Base-by-base conservation (phyloP, 2,888 invertebrate genomes). In the Patella caerulea region DNA sequence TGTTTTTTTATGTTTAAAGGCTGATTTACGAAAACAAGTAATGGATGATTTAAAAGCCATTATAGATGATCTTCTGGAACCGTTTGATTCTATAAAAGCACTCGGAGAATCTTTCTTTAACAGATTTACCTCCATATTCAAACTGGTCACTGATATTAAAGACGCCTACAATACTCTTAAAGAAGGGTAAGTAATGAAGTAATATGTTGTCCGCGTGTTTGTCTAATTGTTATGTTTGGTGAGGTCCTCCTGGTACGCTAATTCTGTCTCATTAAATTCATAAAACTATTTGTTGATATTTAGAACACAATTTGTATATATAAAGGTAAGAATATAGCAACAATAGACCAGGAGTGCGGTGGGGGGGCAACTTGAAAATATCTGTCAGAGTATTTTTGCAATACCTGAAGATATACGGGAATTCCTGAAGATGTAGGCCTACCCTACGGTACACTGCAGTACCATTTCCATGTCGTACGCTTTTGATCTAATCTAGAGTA, bases 131-230 rank as follows among this genome's bases (percentile, higher is more conserved):
- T 69, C 75, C 69, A 24, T 84, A 75, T 71, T 74, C 70, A 76
- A 77, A 19, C 55, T 85, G 3, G 78, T 85, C 17, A 78, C 78
- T 15, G 74, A 77, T 34, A 78, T 84, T 14, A 82, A 82, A 74
- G 79, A 83, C 12, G 82, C 84, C 12, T 84, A 83, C 65, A 76
- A 76, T 19, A 75, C 78, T 19, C 74, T 85, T 12, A 81, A 81
- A 53, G 81, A 83, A 65, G 84, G 84, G 85, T 85, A 59, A 71
- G 85, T 72, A 11, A 65, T 14, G 70, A 29, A n/a, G 9, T 56
- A 12, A 5, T 24, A 9, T 19, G n/a, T 65, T 1, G n/a, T 65
- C 65, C 19, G n/a, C 7, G n/a, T 65, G 1, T 73, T 73, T 34
- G 45, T 73, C 52, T 53, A 9, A 7, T 73, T 1, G 19, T 73